Evolutionary conservation across 2,888 invertebrate genomes (phyloP), one percentile per base, ranked within the genome.

Genomic region (Micoletzkya japonica): DNA sequence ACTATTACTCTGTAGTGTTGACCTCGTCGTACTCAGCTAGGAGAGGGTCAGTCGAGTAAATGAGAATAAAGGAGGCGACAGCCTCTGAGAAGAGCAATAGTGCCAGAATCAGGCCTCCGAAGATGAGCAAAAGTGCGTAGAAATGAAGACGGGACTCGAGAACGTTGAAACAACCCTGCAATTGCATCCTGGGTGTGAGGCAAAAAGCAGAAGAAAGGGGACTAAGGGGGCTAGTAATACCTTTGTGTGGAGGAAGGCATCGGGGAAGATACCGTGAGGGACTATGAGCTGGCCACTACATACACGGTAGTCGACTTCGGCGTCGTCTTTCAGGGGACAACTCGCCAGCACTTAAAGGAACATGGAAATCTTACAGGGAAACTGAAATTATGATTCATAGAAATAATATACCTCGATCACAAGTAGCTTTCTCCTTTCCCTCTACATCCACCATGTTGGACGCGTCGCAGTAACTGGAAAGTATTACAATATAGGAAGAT

Each of bases 141-240:
- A 66, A 66, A 2, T 28, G 39, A 28, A 66, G 64, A 17, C 54
- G 64, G 1, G 4, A 24, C 37, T 54, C 54, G 26, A 66, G 54
- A 6, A 54, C 28, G 20, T 52, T 36, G 28, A 66, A 54, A 24
- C 64, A 66, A 20, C 64, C 64, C 64, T 66, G 64, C 3, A 66
- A 54, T 7, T 20, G n/a, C 26, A n/a, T 28, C 4, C 30, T 54
- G 24, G 54, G 4, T 26, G 30, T 50, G 20, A 4, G 52, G 1
- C 24, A 24, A 52, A 52, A 52, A 1, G 52, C n/a, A 39, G 39
- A 10, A 10, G 39, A 39, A 7, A 39, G 17, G 7, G 52, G 7
- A 52, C 6, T 52, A 24, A 57, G 30, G 10, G 30, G 4, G 28
- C 7, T 17, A 4, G 6, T n/a, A 10, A 20, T 28, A 61, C 61